These are phyloP conservation scores for Ophion ellenae DNA, from an alignment of 2,888 invertebrate species.

Conservation along the genomic window DNA sequence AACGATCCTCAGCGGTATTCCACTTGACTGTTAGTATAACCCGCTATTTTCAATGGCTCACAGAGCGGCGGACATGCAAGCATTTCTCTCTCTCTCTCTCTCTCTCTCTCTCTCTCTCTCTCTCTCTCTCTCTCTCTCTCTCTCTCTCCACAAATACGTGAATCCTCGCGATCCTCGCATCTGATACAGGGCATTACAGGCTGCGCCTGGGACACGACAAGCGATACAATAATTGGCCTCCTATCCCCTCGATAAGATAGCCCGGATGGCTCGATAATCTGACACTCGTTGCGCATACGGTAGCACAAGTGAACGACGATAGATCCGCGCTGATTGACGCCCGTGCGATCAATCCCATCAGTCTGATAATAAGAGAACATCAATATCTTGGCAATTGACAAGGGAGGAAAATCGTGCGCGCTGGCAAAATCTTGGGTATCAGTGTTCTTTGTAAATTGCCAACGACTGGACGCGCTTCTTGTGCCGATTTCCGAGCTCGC, in stretches of 20 bases:
- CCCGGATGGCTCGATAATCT: conserved; percentile 9
- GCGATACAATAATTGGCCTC: conserved; percentile 58
- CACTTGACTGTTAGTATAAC: conserved; percentile 38
- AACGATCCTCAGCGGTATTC: conserved; percentile 64
- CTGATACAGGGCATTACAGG: conserved; percentile 40
- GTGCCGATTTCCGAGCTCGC: background rate
- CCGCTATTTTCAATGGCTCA: conserved; percentile 46
- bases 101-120: conserved; percentile 23
- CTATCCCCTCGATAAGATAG: conserved; percentile 31
- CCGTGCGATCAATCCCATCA: background rate
- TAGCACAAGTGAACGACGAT: background rate
- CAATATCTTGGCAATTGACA: background rate
- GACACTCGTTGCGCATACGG: background rate
- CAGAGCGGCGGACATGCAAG: conserved; percentile 50
- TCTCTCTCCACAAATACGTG: conserved; percentile 36
- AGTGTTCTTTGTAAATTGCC: conserved; percentile 7
- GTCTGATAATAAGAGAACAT: background rate
- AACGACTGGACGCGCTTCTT: conserved; percentile 3
- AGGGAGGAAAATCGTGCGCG: background rate
- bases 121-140: conserved; percentile 42
- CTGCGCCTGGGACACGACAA: conserved; percentile 5
- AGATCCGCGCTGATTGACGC: background rate
- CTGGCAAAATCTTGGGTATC: background rate
- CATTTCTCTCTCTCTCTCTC: conserved; percentile 30
- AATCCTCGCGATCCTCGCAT: conserved; percentile 45